These are phyloP conservation scores for Lanistes nyassanus DNA, from an alignment of 1,140 invertebrate species.

Conservation along the genomic window DNA sequence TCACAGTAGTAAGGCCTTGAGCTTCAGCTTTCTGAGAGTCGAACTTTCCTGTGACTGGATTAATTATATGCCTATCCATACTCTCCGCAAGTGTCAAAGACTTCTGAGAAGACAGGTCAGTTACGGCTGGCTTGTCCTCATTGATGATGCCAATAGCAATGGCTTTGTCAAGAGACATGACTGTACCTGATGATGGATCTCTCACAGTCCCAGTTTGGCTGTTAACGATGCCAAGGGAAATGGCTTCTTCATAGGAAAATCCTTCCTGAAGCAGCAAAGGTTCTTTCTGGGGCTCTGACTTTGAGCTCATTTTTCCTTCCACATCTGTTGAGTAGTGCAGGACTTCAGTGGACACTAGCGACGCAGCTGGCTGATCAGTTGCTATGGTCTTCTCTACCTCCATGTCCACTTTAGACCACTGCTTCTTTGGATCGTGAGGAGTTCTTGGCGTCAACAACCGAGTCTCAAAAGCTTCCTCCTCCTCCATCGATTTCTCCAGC, in stretches of 20 bases:
- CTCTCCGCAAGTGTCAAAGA: constrained; percentile 61
- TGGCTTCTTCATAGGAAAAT: constrained; percentile 56
- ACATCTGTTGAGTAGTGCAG: constrained; percentile 57
- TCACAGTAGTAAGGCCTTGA: constrained; percentile 67
- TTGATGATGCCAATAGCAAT: constrained; percentile 77
- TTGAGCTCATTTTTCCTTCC: constrained; percentile 31
- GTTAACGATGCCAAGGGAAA: constrained; percentile 81
- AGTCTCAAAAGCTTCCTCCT: constrained; percentile 29
- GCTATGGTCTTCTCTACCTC: constrained; percentile 56
- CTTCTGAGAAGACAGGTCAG: constrained; percentile 46
- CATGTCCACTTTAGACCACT: constrained; percentile 54
- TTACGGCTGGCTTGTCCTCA: constrained; percentile 73
- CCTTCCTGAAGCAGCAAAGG: constrained; percentile 29
- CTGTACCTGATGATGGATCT: constrained; percentile 81
- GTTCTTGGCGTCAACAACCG: constrained; percentile 24
- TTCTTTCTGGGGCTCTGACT: constrained; percentile 3
- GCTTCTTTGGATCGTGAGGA: constrained; percentile 31
- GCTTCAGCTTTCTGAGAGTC: constrained; percentile 64
- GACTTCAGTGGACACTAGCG: constrained; percentile 49
- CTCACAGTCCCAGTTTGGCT: constrained; percentile 78
- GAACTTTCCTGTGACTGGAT: constrained; percentile 63
- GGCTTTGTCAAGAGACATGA: constrained; percentile 84
- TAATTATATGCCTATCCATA: constrained; percentile 63
- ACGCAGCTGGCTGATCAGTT: constrained; percentile 33
- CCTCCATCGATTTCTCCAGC: constrained; percentile 49